Conservation (phyloP, 2,113 vertebrate species). For the Uropsilus gracilis region DNA sequence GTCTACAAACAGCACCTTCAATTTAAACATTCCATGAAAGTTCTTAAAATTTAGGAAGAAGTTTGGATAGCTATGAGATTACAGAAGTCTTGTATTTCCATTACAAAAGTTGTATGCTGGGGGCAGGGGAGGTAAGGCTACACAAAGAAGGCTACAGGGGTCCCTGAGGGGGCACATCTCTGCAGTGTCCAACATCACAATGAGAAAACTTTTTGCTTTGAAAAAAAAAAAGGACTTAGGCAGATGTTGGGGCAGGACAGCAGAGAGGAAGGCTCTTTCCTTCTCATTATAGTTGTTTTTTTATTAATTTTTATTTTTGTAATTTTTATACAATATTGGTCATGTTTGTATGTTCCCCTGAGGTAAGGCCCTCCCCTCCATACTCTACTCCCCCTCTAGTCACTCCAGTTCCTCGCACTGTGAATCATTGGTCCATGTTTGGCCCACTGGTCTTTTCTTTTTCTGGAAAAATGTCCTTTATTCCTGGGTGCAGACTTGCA, state of each 20-base stretch:
- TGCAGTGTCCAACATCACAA: not conserved
- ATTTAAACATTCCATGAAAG: slow-evolving; percentile 71
- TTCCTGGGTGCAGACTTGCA: no score
- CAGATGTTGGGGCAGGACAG: not conserved
- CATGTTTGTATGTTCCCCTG: no score
- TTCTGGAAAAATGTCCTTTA: no score
- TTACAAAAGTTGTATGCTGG: slow-evolving; percentile 68
- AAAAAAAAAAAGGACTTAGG: slow-evolving; percentile 35
- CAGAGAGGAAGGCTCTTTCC: not conserved
- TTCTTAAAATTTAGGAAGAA: slow-evolving; percentile 68
- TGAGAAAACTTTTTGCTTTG: slow-evolving; percentile 36
- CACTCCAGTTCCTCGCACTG: no score
- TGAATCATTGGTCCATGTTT: no score
- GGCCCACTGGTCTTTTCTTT: no score
- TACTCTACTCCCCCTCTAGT: no score
- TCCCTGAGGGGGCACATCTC: slow-evolving; percentile 27
- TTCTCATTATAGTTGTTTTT: no score
- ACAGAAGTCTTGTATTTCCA: slow-evolving; percentile 70
- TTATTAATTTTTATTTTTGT: no score
- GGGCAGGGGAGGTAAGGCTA: not conserved
- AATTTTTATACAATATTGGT: no score
- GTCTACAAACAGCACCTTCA: slow-evolving; percentile 80
- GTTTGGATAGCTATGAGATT: slow-evolving; percentile 62
- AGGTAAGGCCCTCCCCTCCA: no score
- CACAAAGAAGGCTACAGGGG: slow-evolving; percentile 42